Conservation (phyloP, 2,113 vertebrate genomes). For the Colossoma macropomum region DNA sequence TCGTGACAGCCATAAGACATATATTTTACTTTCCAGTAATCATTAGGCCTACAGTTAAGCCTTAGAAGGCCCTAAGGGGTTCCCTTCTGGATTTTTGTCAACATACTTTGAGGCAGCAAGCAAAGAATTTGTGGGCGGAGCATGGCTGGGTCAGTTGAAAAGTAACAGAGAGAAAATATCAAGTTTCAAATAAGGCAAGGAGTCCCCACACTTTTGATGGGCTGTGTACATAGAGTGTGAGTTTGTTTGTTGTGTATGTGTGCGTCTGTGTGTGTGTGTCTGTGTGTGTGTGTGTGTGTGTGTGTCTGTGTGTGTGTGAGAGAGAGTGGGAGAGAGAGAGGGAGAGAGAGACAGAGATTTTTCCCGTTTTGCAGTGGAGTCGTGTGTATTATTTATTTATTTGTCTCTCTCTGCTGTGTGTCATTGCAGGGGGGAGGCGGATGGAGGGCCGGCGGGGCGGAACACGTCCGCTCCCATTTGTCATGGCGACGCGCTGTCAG, state of each 20-base stretch:
- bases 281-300: neutral
- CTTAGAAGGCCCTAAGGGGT: no score
- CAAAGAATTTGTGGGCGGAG: no score
- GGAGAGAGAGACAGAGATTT: neutral
- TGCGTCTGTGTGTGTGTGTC: conserved; percentile 9
- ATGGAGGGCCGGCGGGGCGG: conserved; percentile 20
- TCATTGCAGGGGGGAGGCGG: conserved; percentile 43
- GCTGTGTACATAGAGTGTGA: neutral
- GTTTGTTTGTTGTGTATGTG: neutral
- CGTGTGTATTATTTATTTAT: conserved; percentile 18
- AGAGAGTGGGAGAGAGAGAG: neutral
- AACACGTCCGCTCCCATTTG: conserved; percentile 54
- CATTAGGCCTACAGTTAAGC: no score
- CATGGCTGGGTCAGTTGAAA: no score
- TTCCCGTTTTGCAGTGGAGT: neutral
- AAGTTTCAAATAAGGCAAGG: neutral
- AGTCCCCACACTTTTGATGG: neutral
- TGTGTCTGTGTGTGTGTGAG: conserved; percentile 5
- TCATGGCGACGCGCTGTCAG: conserved; percentile 44
- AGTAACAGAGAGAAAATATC: no score
- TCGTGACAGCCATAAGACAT: no score
- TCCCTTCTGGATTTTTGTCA: no score
- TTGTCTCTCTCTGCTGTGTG: conserved; percentile 43
- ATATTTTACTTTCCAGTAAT: no score
- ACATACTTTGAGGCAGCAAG: no score